Evolutionary conservation across 2,888 invertebrate species (phyloP).

Genomic region (Anoplius nigerrimus): DNA sequence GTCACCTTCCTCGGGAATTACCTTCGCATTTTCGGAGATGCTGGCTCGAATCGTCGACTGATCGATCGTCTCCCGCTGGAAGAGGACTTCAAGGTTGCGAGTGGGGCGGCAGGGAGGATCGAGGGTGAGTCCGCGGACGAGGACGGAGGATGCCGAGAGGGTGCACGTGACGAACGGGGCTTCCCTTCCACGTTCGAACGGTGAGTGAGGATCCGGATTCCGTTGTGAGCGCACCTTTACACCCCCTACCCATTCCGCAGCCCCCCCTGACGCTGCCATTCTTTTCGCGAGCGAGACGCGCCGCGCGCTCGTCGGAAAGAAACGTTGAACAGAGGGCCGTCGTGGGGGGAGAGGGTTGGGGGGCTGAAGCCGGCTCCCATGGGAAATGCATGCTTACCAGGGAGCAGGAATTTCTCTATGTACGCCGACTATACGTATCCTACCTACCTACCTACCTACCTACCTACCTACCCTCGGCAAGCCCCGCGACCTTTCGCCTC

Average conservation of each 20-base stretch:
- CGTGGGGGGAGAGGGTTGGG: conserved; percentile 13
- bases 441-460: too few species aligned
- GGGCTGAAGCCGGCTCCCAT: conserved; percentile 25
- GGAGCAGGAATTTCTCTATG: conserved; percentile 47
- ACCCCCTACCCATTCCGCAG: too few species aligned
- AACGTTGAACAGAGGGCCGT: not conserved
- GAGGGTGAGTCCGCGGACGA: conserved; percentile 18
- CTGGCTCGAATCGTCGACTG: not conserved
- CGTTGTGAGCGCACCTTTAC: not conserved
- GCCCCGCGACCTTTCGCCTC: conserved; percentile 39
- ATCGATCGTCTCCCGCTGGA: conserved; percentile 4
- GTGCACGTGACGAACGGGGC: conserved; percentile 66
- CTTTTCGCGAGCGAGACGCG: not conserved
- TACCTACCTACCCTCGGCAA: too few species aligned
- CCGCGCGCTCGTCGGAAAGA: not conserved
- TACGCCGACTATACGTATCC: conserved; percentile 21
- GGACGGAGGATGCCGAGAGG: conserved; percentile 58
- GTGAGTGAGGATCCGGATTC: conserved; percentile 43
- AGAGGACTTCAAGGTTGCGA: conserved; percentile 23
- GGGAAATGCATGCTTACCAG: conserved; percentile 50
- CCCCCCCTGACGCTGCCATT: not conserved
- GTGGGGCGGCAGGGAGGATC: conserved; percentile 33
- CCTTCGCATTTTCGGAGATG: conserved; percentile 1
- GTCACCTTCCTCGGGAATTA: too few species aligned
- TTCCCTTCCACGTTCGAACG: conserved; percentile 60